Conservation (phyloP, 1,140 invertebrate genomes). For the Aphelenchoides besseyi region DNA sequence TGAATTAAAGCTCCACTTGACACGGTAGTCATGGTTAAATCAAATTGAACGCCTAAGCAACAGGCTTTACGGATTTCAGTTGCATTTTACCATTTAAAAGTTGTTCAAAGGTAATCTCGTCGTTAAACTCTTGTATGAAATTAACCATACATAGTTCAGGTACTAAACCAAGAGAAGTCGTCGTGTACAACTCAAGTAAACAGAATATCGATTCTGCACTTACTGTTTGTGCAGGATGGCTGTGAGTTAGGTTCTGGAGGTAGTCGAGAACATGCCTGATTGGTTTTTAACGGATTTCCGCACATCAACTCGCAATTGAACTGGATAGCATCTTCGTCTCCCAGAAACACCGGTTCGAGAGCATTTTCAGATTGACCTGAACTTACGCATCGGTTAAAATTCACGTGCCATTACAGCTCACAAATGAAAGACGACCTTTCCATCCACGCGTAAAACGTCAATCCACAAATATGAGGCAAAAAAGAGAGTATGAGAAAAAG, state of each 20-base stretch:
- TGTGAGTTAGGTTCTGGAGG: background rate
- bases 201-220: too few species aligned
- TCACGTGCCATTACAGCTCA: background rate
- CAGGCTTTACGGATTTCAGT: background rate
- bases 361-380: background rate
- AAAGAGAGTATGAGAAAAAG: background rate
- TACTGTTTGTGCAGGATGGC: background rate
- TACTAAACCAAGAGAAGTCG: too few species aligned
- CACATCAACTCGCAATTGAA: constrained; percentile 9
- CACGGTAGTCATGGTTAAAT: background rate
- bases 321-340: constrained; percentile 8
- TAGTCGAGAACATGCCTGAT: background rate
- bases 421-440: background rate
- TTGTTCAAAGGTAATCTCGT: background rate
- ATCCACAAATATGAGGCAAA: background rate
- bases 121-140: constrained; percentile 14
- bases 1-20: background rate
- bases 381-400: background rate
- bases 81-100: background rate
- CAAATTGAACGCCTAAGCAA: background rate
- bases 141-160: background rate
- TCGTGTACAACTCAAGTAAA: too few species aligned
- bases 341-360: background rate
- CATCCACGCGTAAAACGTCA: constrained; percentile 12
- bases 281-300: constrained; percentile 7